Evolutionary conservation across 1,140 invertebrate genomes (phyloP).

Genomic region (Acromyrmex echinatior): DNA sequence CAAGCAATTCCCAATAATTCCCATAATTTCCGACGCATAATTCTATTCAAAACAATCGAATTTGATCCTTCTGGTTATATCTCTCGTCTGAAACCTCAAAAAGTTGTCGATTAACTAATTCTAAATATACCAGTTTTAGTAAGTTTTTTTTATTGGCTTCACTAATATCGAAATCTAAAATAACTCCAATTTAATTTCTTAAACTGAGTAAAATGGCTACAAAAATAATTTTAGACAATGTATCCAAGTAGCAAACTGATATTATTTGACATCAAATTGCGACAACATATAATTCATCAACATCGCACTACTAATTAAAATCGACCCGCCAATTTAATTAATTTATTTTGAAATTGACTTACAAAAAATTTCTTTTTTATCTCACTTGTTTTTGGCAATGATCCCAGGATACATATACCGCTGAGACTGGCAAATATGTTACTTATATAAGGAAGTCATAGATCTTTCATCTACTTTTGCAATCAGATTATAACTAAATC

Average conservation of each 20-base stretch:
- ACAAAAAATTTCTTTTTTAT: neutral
- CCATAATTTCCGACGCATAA: neutral
- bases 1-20: neutral
- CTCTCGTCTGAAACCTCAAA: neutral
- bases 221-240: neutral
- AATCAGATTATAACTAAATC: conserved; percentile 31
- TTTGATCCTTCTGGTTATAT: neutral
- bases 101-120: neutral
- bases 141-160: neutral
- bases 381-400: neutral
- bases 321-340: neutral
- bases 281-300: too few relatives aligned
- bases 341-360: neutral
- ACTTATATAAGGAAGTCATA: conserved; percentile 22
- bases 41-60: neutral
- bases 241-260: too few relatives aligned
- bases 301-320: too few relatives aligned
- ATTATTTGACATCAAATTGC: too few relatives aligned
- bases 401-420: neutral
- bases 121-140: neutral
- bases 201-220: neutral
- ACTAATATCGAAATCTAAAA: neutral
- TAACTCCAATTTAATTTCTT: neutral
- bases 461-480: neutral
- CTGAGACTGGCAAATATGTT: neutral